phyloP scores from a whole-genome alignment of 2,113 vertebrate genomes.

The Gobius niger region DNA sequence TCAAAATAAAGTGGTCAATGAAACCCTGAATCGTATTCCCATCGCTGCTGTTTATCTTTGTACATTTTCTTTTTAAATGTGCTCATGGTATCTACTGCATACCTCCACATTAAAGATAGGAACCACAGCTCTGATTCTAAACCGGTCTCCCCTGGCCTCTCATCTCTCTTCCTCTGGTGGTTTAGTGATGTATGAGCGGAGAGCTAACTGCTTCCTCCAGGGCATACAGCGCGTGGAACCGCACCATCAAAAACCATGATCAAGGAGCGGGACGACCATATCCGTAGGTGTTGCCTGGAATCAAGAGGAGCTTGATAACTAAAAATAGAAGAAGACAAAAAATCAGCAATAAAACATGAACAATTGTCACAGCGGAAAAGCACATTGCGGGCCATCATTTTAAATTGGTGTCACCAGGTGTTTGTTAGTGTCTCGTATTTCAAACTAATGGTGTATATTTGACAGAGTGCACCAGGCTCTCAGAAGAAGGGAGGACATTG shows the following conservation, averaged over 20 bases:
- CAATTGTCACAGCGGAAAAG: neutral
- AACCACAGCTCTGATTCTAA: neutral
- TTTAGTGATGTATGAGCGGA: neutral
- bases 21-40: too few relatives aligned
- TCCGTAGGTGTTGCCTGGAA: neutral
- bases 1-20: too few relatives aligned
- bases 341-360: neutral
- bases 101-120: too few relatives aligned
- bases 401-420: neutral
- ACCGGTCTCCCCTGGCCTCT: neutral
- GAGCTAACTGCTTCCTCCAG: neutral
- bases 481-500: neutral
- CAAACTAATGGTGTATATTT: neutral
- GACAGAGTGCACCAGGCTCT: neutral
- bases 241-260: neutral
- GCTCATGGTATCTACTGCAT: too few relatives aligned
- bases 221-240: neutral
- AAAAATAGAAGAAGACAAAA: neutral
- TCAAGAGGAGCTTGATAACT: neutral
- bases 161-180: neutral
- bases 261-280: neutral
- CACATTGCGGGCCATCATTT: neutral
- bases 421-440: neutral
- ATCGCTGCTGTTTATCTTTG: too few relatives aligned
- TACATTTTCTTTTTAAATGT: too few relatives aligned